Percentiles rank a stretch among this genome's conserved stretches.
These are phyloP conservation scores for Philypnodon macrostomus DNA, from an alignment of 2,797 vertebrate species.

Conservation along the genomic window DNA sequence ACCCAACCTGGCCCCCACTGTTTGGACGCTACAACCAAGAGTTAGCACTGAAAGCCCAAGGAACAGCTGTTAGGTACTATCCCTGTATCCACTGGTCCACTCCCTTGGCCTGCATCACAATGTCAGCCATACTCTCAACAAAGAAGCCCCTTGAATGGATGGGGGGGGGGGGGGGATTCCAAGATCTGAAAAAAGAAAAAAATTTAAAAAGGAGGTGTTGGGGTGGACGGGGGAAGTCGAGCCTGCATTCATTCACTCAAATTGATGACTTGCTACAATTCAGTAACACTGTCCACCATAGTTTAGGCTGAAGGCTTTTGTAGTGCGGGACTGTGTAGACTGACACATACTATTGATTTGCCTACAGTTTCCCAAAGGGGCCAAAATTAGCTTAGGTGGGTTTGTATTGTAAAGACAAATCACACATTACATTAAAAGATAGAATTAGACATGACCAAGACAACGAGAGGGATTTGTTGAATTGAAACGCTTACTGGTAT, in stretches of 20 bases:
- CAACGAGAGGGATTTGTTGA: too few relatives aligned
- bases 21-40: neutral
- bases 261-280: constrained; percentile 56
- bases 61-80: constrained; percentile 43
- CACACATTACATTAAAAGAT: neutral
- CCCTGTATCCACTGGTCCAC: constrained; percentile 9
- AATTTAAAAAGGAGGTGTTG: constrained; percentile 19
- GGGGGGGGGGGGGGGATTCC: constrained; percentile 16
- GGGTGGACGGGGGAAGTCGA: constrained; percentile 14
- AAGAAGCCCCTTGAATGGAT: constrained; percentile 44
- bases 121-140: constrained; percentile 45
- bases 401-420: neutral
- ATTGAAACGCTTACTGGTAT: too few relatives aligned
- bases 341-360: constrained; percentile 16
- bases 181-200: constrained; percentile 25
- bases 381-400: neutral
- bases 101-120: constrained; percentile 51
- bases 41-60: constrained; percentile 16
- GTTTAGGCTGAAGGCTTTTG: constrained; percentile 30
- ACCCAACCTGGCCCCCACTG: neutral
- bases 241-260: constrained; percentile 41
- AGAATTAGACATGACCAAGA: too few relatives aligned
- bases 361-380: constrained; percentile 1
- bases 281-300: constrained; percentile 43
- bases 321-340: constrained; percentile 15